Conservation (phyloP, 2,797 vertebrate species). For the Sternarchorhynchus goeldii region DNA sequence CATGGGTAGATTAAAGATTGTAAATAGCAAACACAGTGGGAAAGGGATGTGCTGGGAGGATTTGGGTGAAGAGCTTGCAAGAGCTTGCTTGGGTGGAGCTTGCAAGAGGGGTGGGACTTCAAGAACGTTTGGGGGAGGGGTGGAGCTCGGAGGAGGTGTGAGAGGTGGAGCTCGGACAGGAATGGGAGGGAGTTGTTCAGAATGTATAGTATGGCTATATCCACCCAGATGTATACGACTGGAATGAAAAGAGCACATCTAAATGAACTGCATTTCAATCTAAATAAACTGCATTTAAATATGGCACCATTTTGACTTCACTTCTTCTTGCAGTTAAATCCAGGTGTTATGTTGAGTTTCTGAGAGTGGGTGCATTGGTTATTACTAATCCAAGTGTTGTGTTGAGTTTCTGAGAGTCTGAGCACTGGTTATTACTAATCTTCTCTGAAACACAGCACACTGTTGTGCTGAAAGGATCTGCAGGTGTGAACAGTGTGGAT, state of each 20-base stretch:
- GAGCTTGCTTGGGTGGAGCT: no score
- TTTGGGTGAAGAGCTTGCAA: conserved; percentile 20
- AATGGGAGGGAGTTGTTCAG: neutral
- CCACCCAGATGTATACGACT: conserved; percentile 33
- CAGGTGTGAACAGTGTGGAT: neutral
- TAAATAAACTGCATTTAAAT: neutral
- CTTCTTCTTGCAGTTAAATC: neutral
- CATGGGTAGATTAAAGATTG: conserved; percentile 67
- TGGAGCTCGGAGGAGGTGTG: neutral
- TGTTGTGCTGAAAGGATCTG: neutral
- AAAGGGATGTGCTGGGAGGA: conserved; percentile 55
- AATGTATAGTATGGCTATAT: neutral
- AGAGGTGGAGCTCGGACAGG: no score
- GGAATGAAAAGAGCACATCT: conserved; percentile 9
- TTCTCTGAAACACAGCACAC: no score
- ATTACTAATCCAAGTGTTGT: neutral
- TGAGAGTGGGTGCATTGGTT: no score
- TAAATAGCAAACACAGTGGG: conserved; percentile 71
- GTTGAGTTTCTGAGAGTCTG: no score
- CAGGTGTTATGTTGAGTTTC: no score
- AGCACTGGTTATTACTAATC: neutral
- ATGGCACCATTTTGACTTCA: neutral
- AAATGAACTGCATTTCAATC: neutral
- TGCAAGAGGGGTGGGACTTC: neutral
- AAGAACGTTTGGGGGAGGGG: neutral